These are phyloP conservation scores for Orestias chungarensis DNA, from an alignment of 2,797 vertebrate species.

Conservation along the genomic window DNA sequence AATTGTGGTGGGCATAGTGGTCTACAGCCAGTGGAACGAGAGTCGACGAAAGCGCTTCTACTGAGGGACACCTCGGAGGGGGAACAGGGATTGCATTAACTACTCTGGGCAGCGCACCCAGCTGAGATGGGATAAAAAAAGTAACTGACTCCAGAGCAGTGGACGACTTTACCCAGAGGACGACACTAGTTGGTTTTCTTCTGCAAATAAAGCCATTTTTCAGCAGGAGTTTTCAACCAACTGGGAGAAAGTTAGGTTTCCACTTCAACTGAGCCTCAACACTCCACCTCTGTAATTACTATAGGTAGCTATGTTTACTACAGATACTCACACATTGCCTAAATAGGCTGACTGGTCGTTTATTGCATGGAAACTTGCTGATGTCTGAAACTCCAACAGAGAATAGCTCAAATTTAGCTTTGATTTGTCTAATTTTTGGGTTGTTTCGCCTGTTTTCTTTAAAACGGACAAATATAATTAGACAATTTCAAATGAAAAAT, in stretches of 20 bases:
- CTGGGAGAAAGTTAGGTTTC: constrained; percentile 13
- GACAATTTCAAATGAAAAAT: background rate
- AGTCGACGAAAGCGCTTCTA: constrained; percentile 94
- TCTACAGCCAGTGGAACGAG: constrained; percentile 95
- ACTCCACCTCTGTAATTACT: constrained; percentile 33
- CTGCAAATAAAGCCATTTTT: constrained; percentile 24
- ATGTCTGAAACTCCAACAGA: too few relatives aligned
- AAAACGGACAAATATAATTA: too few relatives aligned
- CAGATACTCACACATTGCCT: background rate
- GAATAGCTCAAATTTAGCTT: too few relatives aligned
- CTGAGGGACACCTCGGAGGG: constrained; percentile 70
- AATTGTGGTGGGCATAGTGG: constrained; percentile 86
- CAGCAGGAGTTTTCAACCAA: constrained; percentile 29
- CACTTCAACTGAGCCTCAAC: constrained; percentile 61
- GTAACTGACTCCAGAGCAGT: constrained; percentile 20
- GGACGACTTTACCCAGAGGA: constrained; percentile 13
- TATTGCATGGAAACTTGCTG: too few relatives aligned
- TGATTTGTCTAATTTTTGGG: too few relatives aligned
- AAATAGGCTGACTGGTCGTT: background rate
- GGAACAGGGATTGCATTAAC: background rate
- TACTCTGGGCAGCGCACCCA: constrained; percentile 1
- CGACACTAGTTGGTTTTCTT: constrained; percentile 3
- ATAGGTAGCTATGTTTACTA: constrained; percentile 20
- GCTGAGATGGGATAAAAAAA: constrained; percentile 20
- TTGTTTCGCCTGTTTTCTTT: too few relatives aligned